These are phyloP conservation scores for Esox niger DNA, from an alignment of 2,113 vertebrate species.

Conservation along the genomic window DNA sequence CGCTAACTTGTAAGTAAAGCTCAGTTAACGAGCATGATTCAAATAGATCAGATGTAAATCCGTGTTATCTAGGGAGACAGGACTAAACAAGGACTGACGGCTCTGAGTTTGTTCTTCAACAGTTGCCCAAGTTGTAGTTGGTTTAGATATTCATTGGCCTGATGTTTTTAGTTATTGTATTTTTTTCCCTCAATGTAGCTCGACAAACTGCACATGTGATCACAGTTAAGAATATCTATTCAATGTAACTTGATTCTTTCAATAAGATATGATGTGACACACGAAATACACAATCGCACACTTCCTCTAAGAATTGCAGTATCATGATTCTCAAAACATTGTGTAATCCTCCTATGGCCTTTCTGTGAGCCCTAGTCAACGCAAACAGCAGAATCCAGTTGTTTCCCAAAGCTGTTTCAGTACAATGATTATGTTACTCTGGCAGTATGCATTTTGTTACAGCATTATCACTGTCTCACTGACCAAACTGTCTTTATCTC, in stretches of 20 bases:
- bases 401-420: too few relatives aligned
- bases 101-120: too few relatives aligned
- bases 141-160: too few relatives aligned
- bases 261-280: background rate
- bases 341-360: background rate
- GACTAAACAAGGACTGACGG: too few relatives aligned
- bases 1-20: conserved; percentile 83
- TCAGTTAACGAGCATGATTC: background rate
- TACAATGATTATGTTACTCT: too few relatives aligned
- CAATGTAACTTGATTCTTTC: background rate
- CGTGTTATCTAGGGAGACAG: too few relatives aligned
- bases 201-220: background rate
- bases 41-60: background rate
- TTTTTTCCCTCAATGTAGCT: background rate
- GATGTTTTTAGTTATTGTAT: too few relatives aligned
- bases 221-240: background rate
- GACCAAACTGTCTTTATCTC: too few relatives aligned
- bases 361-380: background rate
- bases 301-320: conserved; percentile 3
- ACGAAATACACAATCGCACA: background rate
- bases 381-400: background rate
- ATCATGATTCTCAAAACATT: conserved; percentile 22
- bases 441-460: too few relatives aligned
- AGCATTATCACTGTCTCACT: too few relatives aligned
- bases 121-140: too few relatives aligned